Conservation (phyloP, 2,888 invertebrate species). For the Dynastes grantii region DNA sequence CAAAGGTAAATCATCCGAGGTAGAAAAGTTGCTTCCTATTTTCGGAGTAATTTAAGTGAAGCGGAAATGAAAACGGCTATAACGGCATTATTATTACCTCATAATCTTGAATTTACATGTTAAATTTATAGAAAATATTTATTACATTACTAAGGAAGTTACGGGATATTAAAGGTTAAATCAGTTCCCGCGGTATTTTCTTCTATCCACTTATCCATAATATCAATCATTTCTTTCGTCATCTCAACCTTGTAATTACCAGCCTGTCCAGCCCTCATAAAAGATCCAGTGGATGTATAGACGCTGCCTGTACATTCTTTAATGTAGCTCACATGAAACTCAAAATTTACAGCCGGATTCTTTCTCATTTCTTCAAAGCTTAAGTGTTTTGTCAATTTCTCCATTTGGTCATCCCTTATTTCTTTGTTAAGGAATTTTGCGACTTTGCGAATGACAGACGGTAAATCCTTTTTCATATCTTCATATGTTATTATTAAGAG, state of each 20-base stretch:
- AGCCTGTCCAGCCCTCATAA: slow-evolving; percentile 68
- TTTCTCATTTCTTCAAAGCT: slow-evolving; percentile 72
- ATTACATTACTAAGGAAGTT: background rate
- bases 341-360: slow-evolving; percentile 71
- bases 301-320: slow-evolving; percentile 1
- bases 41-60: too few relatives aligned
- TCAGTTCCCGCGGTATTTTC: slow-evolving; percentile 71
- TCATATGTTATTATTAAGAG: slow-evolving; percentile 50
- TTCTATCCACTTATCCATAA: slow-evolving; percentile 81
- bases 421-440: slow-evolving; percentile 67
- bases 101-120: too few relatives aligned
- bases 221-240: slow-evolving; percentile 78
- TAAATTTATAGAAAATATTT: too few relatives aligned
- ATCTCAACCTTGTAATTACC: slow-evolving; percentile 71
- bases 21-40: too few relatives aligned
- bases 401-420: slow-evolving; percentile 65
- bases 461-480: slow-evolving; percentile 67
- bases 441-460: slow-evolving; percentile 67
- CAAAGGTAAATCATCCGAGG: too few relatives aligned
- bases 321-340: slow-evolving; percentile 48
- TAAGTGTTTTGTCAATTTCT: slow-evolving; percentile 68
- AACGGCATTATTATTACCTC: too few relatives aligned
- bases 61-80: too few relatives aligned
- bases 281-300: slow-evolving; percentile 53
- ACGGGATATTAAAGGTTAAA: slow-evolving; percentile 27